Evolutionary conservation across 1,140 invertebrate genomes (phyloP), one percentile per base, ranked within the genome.

Genomic region (Lethocerus indicus): DNA sequence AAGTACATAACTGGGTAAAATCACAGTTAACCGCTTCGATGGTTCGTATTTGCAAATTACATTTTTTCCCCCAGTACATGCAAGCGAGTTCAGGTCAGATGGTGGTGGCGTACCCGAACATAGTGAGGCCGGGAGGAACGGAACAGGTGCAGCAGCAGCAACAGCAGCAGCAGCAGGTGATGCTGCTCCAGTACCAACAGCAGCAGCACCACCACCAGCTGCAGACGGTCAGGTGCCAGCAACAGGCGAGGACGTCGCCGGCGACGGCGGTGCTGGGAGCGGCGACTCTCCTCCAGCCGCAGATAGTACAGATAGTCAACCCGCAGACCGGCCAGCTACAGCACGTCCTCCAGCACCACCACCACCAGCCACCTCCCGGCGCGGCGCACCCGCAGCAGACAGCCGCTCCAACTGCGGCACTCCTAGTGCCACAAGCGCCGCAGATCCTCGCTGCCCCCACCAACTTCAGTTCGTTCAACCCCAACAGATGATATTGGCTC

Each of bases 291-390:
- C 12, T 43, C 16, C 23, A 47, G 2, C 50, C 50, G 16, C 50
- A 51, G 32, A 47, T 51, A 24, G 50, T 51, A 2, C 50, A 51
- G 21, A 51, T 51, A 21, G 44, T 51, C 14, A 51, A 51, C 32
- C 50, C 50, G 5, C 50, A 51, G 26, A 51, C 50, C 21, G 50
- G 50, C 14, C 50, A 51, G 16, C 36, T 51, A 1, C 50, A 51
- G 21, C 50, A 51, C 32, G 43, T 51, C 2, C 24, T 51, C 13
- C 50, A 51, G 24, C 50, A 51, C 7, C 27, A 47, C 9, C 50
- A 51, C 21, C 50, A 29, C 12, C 50, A 45, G 44, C n/a, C n/a
- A n/a, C n/a, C n/a, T n/a, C n/a, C n/a, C n/a, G n/a, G n/a, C n/a
- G n/a, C n/a, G n/a, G n/a, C n/a, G n/a, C n/a, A n/a, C n/a, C n/a